Base-by-base conservation (phyloP, 2,888 invertebrate species). In the Pheosia tremula region DNA sequence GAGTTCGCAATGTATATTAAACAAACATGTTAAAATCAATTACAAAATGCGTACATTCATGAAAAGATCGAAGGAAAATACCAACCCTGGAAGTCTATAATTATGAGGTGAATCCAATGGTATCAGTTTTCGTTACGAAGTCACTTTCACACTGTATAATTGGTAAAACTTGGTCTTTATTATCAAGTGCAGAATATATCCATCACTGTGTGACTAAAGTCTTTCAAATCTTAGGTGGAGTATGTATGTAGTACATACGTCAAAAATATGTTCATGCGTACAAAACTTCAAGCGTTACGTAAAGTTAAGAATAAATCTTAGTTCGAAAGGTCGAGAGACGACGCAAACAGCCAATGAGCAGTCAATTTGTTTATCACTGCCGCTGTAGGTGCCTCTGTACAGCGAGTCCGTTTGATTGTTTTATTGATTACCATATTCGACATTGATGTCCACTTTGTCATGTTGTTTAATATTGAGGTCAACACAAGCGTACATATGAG, bases 361-460 rank as follows among this genome's bases (percentile, higher is more conserved):
- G 24, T 47, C 47, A 47, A 47, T 50, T 24, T 24, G 50, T 24
- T 24, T n/a, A 5, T 47, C 47, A 11, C 11, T 45, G 4, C 10
- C 8, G n/a, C n/a, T 45, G 8, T 45, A 45, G 8, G 45, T 45
- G 3, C 45, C 4, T 9, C 4, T n/a, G n/a, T n/a, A 47, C 11
- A 47, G n/a, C n/a, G 47, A 11, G 24, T 37, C 10, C 5, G 24
- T 24, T 24, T 24, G 37, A 53, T 53, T 37, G 53, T 53, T 53
- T 24, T 11, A 53, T 53, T 53, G 53, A 53, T 53, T 53, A 53
- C 53, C 11, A 53, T 53, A 11, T 53, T 53, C 53, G 53, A 53
- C 53, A 53, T 53, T 53, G 53, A 53, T 53, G 37, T 3, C 53
- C 53, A 38, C 53, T 53, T 37, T 37, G 53, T 53, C 9, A 38